A percentile compares a stretch with the other conserved stretches of the same genome.
phyloP scores from a whole-genome alignment of 2,113 vertebrate species.

The Cichladusa arquata region DNA sequence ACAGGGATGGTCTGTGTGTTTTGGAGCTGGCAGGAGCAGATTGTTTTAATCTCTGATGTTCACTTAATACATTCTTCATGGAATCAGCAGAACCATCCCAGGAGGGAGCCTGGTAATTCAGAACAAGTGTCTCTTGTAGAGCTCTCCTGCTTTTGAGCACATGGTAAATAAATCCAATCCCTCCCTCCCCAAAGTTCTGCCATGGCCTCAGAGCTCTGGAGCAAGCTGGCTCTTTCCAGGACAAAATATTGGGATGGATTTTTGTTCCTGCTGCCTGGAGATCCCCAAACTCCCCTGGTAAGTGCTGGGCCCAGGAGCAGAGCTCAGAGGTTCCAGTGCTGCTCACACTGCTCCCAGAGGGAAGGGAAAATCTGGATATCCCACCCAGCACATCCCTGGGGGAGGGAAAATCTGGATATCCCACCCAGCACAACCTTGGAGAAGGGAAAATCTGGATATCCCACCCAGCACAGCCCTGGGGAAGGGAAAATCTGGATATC shows the following conservation, averaged over 20 bases:
- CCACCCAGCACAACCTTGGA: too few relatives aligned
- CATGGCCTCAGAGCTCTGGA: neutral
- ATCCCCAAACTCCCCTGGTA: neutral
- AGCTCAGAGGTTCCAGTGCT: neutral
- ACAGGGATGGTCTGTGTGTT: neutral
- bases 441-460: too few relatives aligned
- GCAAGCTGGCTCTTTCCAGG: neutral
- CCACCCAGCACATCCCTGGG: too few relatives aligned
- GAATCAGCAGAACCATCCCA: slow-evolving; percentile 34
- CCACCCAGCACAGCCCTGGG: too few relatives aligned
- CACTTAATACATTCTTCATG: slow-evolving; percentile 20
- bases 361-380: neutral
- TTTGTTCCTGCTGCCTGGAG: neutral
- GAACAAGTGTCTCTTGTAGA: slow-evolving; percentile 25
- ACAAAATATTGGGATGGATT: neutral
- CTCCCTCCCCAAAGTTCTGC: neutral
- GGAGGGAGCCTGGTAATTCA: slow-evolving; percentile 19
- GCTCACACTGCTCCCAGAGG: neutral
- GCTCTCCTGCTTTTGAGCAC: neutral
- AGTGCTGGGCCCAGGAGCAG: neutral
- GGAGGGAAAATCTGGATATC: neutral
- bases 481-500: neutral
- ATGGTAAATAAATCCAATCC: neutral
- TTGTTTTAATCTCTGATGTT: slow-evolving; percentile 34
- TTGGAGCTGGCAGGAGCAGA: slow-evolving; percentile 7